Evolutionary conservation across 2,113 vertebrate species (phyloP).

Genomic region (Labeo rohita): DNA sequence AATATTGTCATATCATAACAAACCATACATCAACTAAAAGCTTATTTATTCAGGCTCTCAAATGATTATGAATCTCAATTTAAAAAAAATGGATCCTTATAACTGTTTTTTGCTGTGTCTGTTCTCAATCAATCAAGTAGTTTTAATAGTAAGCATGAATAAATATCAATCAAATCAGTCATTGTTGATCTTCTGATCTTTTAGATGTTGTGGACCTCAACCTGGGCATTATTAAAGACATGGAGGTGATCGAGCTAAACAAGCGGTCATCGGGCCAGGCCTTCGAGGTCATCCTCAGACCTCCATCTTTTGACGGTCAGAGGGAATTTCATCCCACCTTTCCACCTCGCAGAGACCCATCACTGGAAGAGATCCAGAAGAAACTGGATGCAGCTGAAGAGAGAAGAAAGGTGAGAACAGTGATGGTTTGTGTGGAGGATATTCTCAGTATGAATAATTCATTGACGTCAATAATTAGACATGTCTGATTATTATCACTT

Average conservation of each 20-base stretch:
- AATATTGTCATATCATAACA: too few species aligned
- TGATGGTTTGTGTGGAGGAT: background rate
- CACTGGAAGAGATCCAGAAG: slow-evolving; percentile 93
- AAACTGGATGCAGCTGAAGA: slow-evolving; percentile 90
- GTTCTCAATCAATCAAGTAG: background rate
- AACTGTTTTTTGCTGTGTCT: too few species aligned
- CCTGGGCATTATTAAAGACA: slow-evolving; percentile 92
- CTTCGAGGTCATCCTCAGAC: slow-evolving; percentile 96
- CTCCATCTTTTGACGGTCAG: slow-evolving; percentile 86
- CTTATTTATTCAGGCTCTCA: too few species aligned
- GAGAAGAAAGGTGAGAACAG: slow-evolving; percentile 83
- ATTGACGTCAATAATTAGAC: too few species aligned
- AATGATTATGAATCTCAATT: too few species aligned
- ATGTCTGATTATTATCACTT: too few species aligned
- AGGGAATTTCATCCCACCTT: slow-evolving; percentile 87
- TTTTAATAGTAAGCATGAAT: background rate
- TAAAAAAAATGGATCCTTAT: too few species aligned
- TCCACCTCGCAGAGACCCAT: slow-evolving; percentile 85
- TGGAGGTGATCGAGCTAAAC: slow-evolving; percentile 97
- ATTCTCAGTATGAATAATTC: background rate
- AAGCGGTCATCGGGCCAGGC: slow-evolving; percentile 91
- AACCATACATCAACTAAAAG: too few species aligned
- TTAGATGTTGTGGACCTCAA: slow-evolving; percentile 90
- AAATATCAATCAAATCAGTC: background rate
- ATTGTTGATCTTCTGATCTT: background rate